Percentiles rank a stretch among this genome's conserved stretches.
These are phyloP conservation scores for Helicolenus hilgendorfi DNA, from an alignment of 2,797 vertebrate genomes.

Conservation along the genomic window DNA sequence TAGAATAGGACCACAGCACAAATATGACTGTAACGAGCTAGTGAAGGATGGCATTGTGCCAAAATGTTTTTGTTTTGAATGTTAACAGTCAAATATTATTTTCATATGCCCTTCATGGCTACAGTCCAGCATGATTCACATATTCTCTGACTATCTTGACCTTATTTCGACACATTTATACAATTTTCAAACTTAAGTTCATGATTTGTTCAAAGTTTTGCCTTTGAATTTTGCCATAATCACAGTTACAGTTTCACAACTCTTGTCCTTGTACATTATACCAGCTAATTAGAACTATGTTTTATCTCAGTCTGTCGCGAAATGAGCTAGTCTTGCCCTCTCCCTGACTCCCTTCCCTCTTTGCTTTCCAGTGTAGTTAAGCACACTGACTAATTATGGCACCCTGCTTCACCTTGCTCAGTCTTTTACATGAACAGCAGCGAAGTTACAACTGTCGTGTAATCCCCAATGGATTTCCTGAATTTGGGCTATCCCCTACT, in stretches of 20 bases:
- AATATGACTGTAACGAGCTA: background rate
- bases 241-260: constrained; percentile 13
- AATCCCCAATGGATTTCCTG: constrained; percentile 55
- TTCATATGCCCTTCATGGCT: background rate
- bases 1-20: background rate
- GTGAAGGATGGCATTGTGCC: background rate
- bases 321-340: constrained; percentile 49
- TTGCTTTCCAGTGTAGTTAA: constrained; percentile 59
- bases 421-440: constrained; percentile 38
- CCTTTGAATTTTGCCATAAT: background rate
- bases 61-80: background rate
- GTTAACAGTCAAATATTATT: background rate
- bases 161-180: background rate
- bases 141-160: background rate
- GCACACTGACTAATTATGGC: constrained; percentile 63
- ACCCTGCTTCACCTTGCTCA: constrained; percentile 54
- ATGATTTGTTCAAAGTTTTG: constrained; percentile 1
- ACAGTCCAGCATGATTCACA: background rate
- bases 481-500: constrained; percentile 52
- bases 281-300: constrained; percentile 51
- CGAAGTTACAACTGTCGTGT: constrained; percentile 53
- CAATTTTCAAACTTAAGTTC: background rate
- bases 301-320: constrained; percentile 49
- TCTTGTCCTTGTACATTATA: constrained; percentile 44
- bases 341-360: constrained; percentile 50